phyloP scores from a whole-genome alignment of 2,888 invertebrate species.

The Mesodorylaimus sp. region DNA sequence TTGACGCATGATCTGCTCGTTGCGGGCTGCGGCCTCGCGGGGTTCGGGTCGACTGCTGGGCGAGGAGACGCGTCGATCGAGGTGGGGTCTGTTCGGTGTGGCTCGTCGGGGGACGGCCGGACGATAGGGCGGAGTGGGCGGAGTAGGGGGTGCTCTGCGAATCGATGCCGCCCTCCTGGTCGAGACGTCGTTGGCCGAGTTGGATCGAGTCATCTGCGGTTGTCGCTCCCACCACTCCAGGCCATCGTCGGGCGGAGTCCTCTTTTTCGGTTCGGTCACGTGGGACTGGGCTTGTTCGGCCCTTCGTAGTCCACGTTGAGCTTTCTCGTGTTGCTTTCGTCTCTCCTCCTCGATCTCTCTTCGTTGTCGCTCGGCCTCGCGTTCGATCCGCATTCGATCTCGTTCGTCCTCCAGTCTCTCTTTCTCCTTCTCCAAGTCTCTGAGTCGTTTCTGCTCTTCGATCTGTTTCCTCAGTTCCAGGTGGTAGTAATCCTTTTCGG shows the following conservation, averaged over 20 bases:
- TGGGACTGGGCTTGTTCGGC: background rate
- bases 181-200: background rate
- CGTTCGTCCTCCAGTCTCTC: conserved; percentile 17
- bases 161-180: background rate
- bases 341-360: background rate
- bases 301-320: background rate
- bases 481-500: conserved; percentile 14
- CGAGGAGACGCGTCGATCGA: background rate
- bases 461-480: conserved; percentile 17
- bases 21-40: background rate
- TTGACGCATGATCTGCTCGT: conserved; percentile 3
- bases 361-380: background rate
- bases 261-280: background rate
- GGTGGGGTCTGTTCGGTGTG: background rate
- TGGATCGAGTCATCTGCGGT: background rate
- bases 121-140: background rate
- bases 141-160: background rate
- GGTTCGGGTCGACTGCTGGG: background rate
- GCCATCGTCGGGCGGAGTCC: background rate
- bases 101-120: too few relatives aligned
- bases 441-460: conserved; percentile 17
- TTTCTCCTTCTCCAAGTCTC: conserved; percentile 17
- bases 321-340: background rate
- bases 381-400: conserved; percentile 14
- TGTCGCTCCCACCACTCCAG: conserved; percentile 18